These are phyloP conservation scores for Drosophila conformis DNA, from an alignment of 2,888 invertebrate species.

Conservation along the genomic window DNA sequence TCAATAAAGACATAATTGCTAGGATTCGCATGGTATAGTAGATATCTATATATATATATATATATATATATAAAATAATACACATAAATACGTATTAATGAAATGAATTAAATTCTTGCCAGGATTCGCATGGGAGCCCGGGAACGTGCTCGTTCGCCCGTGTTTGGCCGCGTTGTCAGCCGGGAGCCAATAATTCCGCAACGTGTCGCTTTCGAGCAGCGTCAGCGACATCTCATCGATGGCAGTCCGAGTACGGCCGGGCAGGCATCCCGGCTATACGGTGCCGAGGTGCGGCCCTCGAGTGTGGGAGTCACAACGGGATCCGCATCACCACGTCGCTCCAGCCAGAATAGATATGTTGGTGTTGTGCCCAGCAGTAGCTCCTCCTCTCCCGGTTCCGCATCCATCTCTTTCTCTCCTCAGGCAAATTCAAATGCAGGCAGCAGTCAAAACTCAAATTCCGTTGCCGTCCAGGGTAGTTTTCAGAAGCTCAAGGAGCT, in stretches of 20 bases:
- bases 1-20: too few species aligned
- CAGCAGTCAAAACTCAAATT: slow-evolving; percentile 66
- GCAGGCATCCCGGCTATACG: slow-evolving; percentile 84
- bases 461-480: slow-evolving; percentile 82
- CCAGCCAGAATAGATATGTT: slow-evolving; percentile 73
- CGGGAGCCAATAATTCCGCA: slow-evolving; percentile 86
- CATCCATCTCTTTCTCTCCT: background rate
- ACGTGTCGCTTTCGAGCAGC: slow-evolving; percentile 53
- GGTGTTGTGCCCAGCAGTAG: slow-evolving; percentile 44
- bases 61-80: background rate
- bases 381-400: background rate
- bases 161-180: slow-evolving; percentile 90
- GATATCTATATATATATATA: background rate
- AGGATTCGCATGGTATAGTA: background rate
- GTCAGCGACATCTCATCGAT: slow-evolving; percentile 85
- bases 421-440: slow-evolving; percentile 24
- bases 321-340: slow-evolving; percentile 55
- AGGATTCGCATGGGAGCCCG: slow-evolving; percentile 84
- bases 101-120: background rate
- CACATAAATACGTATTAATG: background rate
- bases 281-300: slow-evolving; percentile 73
- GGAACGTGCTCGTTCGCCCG: slow-evolving; percentile 86
- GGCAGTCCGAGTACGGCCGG: slow-evolving; percentile 64
- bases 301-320: slow-evolving; percentile 53
- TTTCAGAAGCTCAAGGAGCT: slow-evolving; percentile 93